Conservation (phyloP, 2,797 vertebrate genomes). For the Acanthiza pusilla region DNA sequence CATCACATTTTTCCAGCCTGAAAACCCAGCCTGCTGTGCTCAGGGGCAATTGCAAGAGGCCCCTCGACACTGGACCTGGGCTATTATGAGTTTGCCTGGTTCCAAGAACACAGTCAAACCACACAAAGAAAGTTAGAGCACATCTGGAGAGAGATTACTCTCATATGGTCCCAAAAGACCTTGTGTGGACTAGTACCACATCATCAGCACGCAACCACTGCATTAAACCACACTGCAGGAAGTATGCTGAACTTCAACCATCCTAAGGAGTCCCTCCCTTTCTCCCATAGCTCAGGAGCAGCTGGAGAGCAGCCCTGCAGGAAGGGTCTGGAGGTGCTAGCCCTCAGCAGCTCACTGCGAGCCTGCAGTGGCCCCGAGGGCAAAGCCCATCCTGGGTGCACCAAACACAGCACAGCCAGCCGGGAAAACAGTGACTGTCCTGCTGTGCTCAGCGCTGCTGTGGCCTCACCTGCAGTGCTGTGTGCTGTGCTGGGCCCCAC, state of each 20-base stretch:
- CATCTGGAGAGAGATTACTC: neutral
- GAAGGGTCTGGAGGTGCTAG: neutral
- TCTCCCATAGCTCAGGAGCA: neutral
- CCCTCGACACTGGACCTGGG: neutral
- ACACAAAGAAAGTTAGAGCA: neutral
- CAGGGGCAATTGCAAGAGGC: neutral
- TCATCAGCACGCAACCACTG: neutral
- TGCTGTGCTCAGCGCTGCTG: neutral
- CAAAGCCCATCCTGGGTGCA: neutral
- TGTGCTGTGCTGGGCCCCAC: neutral
- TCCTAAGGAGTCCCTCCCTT: neutral
- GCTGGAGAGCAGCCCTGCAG: neutral
- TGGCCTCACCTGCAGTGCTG: neutral
- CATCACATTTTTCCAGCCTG: neutral
- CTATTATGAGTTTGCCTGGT: neutral
- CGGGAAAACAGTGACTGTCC: neutral
- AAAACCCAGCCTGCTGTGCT: neutral
- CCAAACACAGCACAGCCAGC: neutral
- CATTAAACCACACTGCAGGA: neutral
- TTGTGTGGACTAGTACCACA: neutral
- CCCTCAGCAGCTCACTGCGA: neutral
- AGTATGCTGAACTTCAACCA: neutral
- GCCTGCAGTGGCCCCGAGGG: neutral
- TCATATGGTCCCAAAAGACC: neutral
- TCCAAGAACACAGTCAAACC: neutral